A percentile compares a stretch with the other conserved stretches of the same genome.
Evolutionary conservation across 2,113 vertebrate genomes (phyloP).

Genomic region (Peromyscus maniculatus): DNA sequence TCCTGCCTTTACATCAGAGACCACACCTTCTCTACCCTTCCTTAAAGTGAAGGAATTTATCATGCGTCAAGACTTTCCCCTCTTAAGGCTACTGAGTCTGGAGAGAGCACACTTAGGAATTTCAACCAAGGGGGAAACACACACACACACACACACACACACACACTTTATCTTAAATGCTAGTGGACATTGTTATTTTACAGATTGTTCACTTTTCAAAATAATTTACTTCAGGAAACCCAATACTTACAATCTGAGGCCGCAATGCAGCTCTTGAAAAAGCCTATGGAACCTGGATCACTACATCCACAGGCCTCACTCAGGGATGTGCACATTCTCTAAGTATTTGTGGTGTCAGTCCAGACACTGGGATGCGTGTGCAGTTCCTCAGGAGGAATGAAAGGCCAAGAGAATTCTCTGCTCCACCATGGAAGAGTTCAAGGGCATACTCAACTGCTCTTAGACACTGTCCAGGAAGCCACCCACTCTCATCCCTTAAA

Average conservation of each 20-base stretch:
- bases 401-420: neutral
- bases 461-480: neutral
- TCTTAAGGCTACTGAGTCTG: neutral
- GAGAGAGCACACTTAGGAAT: neutral
- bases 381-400: neutral
- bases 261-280: neutral
- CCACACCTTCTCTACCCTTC: neutral
- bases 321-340: neutral
- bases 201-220: constrained; percentile 10
- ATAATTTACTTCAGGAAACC: neutral
- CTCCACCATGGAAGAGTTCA: neutral
- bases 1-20: neutral
- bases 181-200: neutral
- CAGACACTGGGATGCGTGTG: neutral
- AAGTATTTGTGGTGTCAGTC: neutral
- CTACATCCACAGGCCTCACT: neutral
- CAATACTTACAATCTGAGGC: neutral
- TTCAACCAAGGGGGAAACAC: neutral
- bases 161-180: neutral
- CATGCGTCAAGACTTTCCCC: neutral
- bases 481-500: neutral
- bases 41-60: neutral
- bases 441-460: neutral
- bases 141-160: neutral
- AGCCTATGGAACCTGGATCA: neutral